phyloP scores from a whole-genome alignment of 2,888 invertebrate genomes.

The Euclidia mi region DNA sequence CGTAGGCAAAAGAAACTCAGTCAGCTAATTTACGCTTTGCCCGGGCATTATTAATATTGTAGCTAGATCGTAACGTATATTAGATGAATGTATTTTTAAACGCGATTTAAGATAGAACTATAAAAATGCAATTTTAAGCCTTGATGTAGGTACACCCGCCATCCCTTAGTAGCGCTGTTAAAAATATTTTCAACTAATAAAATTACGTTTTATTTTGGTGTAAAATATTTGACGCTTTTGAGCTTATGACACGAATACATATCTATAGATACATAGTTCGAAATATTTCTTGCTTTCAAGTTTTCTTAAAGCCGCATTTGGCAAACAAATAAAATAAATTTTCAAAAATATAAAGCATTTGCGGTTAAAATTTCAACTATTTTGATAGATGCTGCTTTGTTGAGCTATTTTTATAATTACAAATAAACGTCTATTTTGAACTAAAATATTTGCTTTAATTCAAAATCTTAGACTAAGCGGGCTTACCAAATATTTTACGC shows the following conservation, averaged over 20 bases:
- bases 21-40: not conserved
- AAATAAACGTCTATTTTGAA: too few relatives aligned
- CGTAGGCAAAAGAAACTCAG: too few relatives aligned
- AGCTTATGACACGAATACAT: constrained; percentile 20
- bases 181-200: constrained; percentile 48
- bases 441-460: not conserved
- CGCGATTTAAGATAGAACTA: constrained; percentile 32
- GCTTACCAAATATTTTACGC: constrained; percentile 1
- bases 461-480: not conserved
- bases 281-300: not conserved
- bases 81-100: constrained; percentile 51
- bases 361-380: too few relatives aligned
- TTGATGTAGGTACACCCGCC: constrained; percentile 9
- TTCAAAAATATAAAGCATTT: too few relatives aligned
- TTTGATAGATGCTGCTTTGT: not conserved
- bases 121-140: constrained; percentile 2
- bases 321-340: too few relatives aligned
- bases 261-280: constrained; percentile 40
- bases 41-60: constrained; percentile 23
- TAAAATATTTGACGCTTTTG: constrained; percentile 1
- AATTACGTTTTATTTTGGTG: constrained; percentile 22
- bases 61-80: constrained; percentile 29
- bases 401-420: not conserved
- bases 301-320: too few relatives aligned
- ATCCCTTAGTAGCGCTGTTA: constrained; percentile 25